These are phyloP conservation scores for Procapra przewalskii DNA, from an alignment of 2,113 vertebrate genomes.

Conservation along the genomic window DNA sequence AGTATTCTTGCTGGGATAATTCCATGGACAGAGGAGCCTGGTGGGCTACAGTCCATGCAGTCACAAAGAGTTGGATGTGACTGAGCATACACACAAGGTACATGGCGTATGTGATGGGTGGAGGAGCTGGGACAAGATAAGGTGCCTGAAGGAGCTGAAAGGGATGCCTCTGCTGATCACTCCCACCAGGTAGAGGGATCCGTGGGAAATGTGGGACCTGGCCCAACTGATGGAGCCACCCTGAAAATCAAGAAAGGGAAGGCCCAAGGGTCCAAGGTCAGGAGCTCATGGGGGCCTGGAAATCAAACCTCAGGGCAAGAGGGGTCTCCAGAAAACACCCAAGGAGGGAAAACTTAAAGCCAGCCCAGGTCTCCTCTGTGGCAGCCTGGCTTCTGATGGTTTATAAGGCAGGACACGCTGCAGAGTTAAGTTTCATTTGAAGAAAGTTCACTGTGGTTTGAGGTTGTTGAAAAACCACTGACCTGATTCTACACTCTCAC, in stretches of 20 bases:
- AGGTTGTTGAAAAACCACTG: not conserved
- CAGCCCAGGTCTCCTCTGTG: fast-evolving
- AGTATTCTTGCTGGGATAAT: not conserved
- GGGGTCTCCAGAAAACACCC: not conserved
- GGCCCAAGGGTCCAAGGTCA: not conserved
- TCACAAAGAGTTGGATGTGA: not conserved
- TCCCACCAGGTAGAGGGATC: not conserved
- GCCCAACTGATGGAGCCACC: not conserved
- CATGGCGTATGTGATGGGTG: not conserved
- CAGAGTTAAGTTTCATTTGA: not conserved
- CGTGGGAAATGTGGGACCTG: not conserved
- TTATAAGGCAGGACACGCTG: not conserved
- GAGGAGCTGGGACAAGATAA: not conserved
- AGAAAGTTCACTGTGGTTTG: not conserved
- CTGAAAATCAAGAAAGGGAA: not conserved
- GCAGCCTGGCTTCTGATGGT: not conserved
- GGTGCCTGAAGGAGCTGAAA: not conserved
- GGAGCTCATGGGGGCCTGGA: not conserved
- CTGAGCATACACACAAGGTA: not conserved
- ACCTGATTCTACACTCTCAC: not conserved
- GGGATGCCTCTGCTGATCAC: not conserved
- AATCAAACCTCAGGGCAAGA: not conserved
- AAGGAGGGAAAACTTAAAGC: not conserved
- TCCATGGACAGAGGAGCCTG: not conserved
- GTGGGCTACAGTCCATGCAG: not conserved